Evolutionary conservation across 2,888 invertebrate species (phyloP).

Genomic region (Mythimna loreyi): DNA sequence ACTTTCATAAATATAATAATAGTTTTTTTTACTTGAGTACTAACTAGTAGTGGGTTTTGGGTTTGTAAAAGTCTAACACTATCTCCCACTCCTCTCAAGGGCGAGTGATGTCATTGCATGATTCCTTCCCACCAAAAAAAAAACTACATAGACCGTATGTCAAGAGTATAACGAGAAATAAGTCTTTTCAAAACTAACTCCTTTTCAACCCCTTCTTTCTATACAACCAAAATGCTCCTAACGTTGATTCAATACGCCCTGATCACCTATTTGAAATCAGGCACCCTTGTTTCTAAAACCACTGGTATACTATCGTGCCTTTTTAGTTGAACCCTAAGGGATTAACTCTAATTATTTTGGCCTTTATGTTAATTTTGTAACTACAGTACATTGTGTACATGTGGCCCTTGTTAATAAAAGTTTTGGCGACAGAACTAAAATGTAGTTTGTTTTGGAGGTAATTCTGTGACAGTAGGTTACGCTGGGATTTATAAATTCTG

Average conservation of each 20-base stretch:
- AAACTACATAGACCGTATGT: too few relatives aligned
- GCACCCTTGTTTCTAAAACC: constrained; percentile 60
- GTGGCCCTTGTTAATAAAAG: constrained; percentile 28
- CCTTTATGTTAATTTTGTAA: constrained; percentile 52
- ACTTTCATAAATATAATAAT: too few relatives aligned
- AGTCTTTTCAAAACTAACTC: neutral
- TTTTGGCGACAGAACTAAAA: constrained; percentile 3
- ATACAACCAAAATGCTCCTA: constrained; percentile 59
- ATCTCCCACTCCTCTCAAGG: too few relatives aligned
- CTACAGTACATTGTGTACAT: constrained; percentile 45
- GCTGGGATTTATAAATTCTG: neutral
- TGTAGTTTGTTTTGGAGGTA: constrained; percentile 26
- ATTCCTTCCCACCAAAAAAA: too few relatives aligned
- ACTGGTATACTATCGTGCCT: constrained; percentile 34
- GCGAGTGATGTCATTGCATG: too few relatives aligned
- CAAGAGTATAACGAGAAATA: too few relatives aligned
- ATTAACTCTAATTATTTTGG: constrained; percentile 57
- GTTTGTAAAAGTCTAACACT: too few relatives aligned
- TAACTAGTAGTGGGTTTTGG: too few relatives aligned
- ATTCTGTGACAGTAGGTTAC: neutral
- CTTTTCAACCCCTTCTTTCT: constrained; percentile 27
- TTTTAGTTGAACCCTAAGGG: constrained; percentile 50
- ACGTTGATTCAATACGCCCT: constrained; percentile 61
- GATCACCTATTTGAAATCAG: constrained; percentile 71
- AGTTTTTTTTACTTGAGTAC: too few relatives aligned